These are phyloP conservation scores for Nudaria mundana DNA, from an alignment of 2,888 invertebrate species.

Conservation along the genomic window DNA sequence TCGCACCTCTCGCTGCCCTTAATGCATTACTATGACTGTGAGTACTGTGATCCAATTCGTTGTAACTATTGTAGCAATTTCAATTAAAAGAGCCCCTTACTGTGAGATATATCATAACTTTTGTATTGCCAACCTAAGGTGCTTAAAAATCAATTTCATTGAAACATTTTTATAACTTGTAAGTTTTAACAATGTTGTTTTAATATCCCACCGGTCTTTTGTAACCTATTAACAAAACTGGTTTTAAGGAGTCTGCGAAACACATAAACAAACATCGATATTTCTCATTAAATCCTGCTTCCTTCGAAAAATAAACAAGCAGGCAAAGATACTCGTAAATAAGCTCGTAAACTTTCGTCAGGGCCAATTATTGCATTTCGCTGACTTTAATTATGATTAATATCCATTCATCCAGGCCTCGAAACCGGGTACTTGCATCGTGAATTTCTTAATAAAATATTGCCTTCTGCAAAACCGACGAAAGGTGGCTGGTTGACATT, in stretches of 20 bases:
- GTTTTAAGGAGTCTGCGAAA: constrained; percentile 54
- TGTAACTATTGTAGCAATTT: constrained; percentile 43
- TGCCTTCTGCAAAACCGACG: constrained; percentile 19
- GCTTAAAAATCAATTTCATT: not conserved
- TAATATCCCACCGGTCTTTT: constrained; percentile 41
- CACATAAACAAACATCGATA: constrained; percentile 56
- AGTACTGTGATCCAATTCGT: constrained; percentile 66
- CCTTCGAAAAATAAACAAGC: constrained; percentile 53
- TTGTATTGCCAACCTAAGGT: not conserved
- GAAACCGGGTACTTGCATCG: constrained; percentile 37
- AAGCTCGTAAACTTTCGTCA: constrained; percentile 59
- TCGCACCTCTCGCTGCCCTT: constrained; percentile 33
- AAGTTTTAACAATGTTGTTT: constrained; percentile 26
- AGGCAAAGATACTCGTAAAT: constrained; percentile 60
- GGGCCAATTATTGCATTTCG: constrained; percentile 64
- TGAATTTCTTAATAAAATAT: constrained; percentile 27
- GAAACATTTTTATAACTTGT: not conserved
- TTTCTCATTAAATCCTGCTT: constrained; percentile 54
- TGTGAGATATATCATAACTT: constrained; percentile 22
- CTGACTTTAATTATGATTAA: constrained; percentile 67
- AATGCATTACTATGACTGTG: constrained; percentile 56
- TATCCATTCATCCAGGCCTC: constrained; percentile 42
- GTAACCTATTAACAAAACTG: constrained; percentile 45
- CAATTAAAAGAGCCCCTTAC: too few relatives aligned
- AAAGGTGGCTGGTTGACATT: too few relatives aligned